Conservation (phyloP, 2,113 vertebrate species). For the Hydropotes inermis region DNA sequence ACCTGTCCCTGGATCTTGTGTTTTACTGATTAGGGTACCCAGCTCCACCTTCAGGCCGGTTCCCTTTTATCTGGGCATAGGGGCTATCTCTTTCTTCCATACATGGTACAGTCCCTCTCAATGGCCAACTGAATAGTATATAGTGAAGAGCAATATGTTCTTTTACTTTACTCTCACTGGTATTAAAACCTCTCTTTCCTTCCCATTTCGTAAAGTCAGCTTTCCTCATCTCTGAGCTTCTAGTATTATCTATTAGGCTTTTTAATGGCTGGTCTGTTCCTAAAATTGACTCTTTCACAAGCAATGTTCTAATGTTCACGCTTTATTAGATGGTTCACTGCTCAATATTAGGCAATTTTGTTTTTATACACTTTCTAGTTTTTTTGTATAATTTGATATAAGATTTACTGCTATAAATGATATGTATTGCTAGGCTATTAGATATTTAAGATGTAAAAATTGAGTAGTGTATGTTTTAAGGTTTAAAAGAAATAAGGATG, state of each 20-base stretch:
- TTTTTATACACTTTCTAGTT: background rate
- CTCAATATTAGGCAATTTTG: background rate
- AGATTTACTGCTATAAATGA: background rate
- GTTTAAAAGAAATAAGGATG: background rate
- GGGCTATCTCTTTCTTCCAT: conserved; percentile 38
- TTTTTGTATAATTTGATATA: background rate
- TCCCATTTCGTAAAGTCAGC: background rate
- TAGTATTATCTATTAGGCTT: background rate
- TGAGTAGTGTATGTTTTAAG: background rate
- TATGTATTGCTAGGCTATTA: background rate
- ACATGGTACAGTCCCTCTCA: background rate
- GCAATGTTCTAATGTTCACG: background rate
- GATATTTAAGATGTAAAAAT: conserved; percentile 18
- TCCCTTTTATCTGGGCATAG: conserved; percentile 47
- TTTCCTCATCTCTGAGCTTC: conserved; percentile 1
- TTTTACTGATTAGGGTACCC: conserved; percentile 23
- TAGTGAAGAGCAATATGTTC: background rate
- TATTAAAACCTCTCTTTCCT: background rate
- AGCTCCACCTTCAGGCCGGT: background rate
- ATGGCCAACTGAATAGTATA: background rate
- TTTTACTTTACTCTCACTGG: background rate
- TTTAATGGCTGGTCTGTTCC: background rate
- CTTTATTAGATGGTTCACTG: background rate
- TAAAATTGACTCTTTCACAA: conserved; percentile 18
- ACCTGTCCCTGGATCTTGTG: background rate